phyloP scores from a whole-genome alignment of 2,888 invertebrate species.

The Gari tellinella region DNA sequence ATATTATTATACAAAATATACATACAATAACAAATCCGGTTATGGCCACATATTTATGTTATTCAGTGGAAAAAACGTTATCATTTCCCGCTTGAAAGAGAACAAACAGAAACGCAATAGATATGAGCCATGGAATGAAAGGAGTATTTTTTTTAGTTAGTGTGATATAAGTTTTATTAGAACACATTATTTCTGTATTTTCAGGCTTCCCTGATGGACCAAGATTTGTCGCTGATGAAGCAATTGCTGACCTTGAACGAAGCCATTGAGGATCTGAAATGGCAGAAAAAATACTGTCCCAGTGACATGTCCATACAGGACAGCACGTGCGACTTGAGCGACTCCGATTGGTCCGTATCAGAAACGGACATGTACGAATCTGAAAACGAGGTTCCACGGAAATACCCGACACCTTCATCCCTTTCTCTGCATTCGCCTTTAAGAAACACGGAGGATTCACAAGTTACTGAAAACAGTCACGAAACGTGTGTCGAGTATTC shows the following conservation, averaged over 20 bases:
- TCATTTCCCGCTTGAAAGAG: too few species aligned
- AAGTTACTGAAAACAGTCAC: not conserved
- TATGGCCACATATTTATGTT: too few species aligned
- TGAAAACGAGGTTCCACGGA: constrained; percentile 50
- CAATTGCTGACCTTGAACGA: constrained; percentile 79
- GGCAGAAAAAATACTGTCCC: constrained; percentile 72
- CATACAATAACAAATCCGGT: too few species aligned
- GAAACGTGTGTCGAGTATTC: not conserved
- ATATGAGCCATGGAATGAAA: too few species aligned
- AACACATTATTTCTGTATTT: constrained; percentile 34
- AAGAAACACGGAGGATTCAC: constrained; percentile 10
- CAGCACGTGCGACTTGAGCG: constrained; percentile 64
- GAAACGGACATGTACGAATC: constrained; percentile 73
- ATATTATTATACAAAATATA: too few species aligned
- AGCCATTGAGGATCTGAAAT: constrained; percentile 79
- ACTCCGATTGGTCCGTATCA: constrained; percentile 70
- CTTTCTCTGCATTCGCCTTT: constrained; percentile 17
- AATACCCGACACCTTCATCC: constrained; percentile 50
- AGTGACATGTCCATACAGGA: constrained; percentile 57
- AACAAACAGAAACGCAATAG: too few species aligned
- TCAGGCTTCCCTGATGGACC: constrained; percentile 78
- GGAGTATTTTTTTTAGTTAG: too few species aligned
- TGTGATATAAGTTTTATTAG: too few species aligned
- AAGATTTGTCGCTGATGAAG: constrained; percentile 78
- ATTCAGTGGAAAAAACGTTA: too few species aligned